phyloP scores from a whole-genome alignment of 2,888 invertebrate species.

The Yponomeuta cagnagella region DNA sequence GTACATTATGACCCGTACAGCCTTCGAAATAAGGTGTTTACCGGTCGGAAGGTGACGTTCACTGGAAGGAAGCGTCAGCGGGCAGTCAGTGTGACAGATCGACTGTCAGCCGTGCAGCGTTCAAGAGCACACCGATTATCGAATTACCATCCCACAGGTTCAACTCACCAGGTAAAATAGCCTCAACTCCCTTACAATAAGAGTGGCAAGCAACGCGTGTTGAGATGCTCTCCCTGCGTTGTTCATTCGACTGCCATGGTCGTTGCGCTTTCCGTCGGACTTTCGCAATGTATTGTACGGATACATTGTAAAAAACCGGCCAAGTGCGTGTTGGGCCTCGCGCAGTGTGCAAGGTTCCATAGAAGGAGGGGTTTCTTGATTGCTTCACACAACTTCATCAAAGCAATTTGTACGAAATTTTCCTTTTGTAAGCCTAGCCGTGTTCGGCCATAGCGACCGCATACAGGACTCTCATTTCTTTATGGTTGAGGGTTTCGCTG shows the following conservation, averaged over 20 bases:
- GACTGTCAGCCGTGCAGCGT: slow-evolving; percentile 41
- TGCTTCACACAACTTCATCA: too few relatives aligned
- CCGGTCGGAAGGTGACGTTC: not conserved
- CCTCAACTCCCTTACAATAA: not conserved
- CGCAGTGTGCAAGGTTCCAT: too few relatives aligned
- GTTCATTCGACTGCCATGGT: slow-evolving; percentile 71
- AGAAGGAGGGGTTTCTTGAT: too few relatives aligned
- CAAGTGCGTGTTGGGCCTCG: not conserved
- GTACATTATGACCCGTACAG: not conserved
- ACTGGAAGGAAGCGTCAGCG: slow-evolving; percentile 29
- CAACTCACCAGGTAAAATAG: slow-evolving; percentile 3
- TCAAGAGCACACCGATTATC: slow-evolving; percentile 71
- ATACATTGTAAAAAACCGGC: not conserved
- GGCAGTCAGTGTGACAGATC: slow-evolving; percentile 48
- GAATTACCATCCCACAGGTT: slow-evolving; percentile 42
- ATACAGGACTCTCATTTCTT: too few relatives aligned
- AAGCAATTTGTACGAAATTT: too few relatives aligned
- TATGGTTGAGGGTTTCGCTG: too few relatives aligned
- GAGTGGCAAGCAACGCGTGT: not conserved
- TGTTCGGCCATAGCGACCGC: too few relatives aligned
- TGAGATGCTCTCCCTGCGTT: slow-evolving; percentile 27
- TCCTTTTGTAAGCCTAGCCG: too few relatives aligned
- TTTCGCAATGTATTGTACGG: slow-evolving; percentile 1
- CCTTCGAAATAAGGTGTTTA: not conserved
- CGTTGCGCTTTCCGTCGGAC: slow-evolving; percentile 46